Conservation (phyloP, 1,140 invertebrate species). For the Penaeus vannamei region DNA sequence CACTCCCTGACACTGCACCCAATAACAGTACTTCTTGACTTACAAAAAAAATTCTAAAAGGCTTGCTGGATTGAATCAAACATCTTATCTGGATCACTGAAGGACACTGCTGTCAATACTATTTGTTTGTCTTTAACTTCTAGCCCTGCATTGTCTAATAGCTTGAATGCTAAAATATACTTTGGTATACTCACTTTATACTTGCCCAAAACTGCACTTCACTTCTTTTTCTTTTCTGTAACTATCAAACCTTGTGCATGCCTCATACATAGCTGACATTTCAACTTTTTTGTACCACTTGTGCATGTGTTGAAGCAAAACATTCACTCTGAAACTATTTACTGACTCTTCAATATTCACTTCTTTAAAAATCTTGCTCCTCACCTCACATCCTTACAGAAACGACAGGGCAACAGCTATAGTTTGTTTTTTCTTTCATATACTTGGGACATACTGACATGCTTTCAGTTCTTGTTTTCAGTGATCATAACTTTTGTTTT, state of each 20-base stretch:
- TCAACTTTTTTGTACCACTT: background rate
- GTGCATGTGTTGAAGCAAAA: conserved; percentile 10
- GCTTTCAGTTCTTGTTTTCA: background rate
- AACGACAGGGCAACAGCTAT: background rate
- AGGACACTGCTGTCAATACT: background rate
- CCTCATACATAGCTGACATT: background rate
- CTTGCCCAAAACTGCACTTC: background rate
- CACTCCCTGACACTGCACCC: too few relatives aligned
- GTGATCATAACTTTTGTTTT: background rate
- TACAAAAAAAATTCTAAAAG: background rate
- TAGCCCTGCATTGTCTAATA: background rate
- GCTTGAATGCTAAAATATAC: background rate
- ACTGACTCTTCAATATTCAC: background rate
- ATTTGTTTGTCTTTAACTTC: conserved; percentile 14
- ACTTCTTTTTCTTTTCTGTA: background rate
- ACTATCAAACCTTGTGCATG: background rate
- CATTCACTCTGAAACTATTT: background rate
- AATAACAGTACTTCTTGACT: conserved; percentile 12
- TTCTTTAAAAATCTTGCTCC: background rate
- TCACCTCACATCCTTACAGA: background rate
- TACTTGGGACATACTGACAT: background rate
- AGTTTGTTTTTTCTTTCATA: background rate
- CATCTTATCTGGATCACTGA: background rate
- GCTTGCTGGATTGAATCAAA: background rate
- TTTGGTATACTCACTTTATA: background rate